Percentiles rank a stretch among this genome's conserved stretches.
These are phyloP conservation scores for Zoanthus solanderi DNA, from an alignment of 92 coral and sea anemone species.

Conservation along the genomic window DNA sequence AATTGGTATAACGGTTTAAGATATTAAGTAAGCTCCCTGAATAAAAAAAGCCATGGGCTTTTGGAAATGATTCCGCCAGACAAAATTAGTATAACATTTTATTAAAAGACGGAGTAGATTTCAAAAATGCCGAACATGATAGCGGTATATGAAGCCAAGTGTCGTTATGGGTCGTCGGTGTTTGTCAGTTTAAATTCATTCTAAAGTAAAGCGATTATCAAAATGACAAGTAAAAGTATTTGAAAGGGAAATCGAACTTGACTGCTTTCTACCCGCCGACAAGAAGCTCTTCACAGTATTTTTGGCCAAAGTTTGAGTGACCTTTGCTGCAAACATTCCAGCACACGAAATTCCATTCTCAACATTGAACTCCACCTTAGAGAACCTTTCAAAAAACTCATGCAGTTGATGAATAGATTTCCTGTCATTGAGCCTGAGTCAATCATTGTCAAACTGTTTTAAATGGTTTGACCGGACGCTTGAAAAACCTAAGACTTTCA, in stretches of 20 bases:
- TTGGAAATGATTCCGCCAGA: neutral
- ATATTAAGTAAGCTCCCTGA: neutral
- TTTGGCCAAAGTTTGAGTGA: too few species aligned
- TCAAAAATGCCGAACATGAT: constrained; percentile 23
- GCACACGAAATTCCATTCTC: too few species aligned
- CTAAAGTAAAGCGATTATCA: neutral
- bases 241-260: neutral
- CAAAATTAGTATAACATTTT: neutral
- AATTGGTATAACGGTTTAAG: too few species aligned
- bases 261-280: neutral
- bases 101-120: neutral
- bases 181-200: neutral
- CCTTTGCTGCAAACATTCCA: too few species aligned
- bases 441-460: too few species aligned
- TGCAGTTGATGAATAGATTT: too few species aligned
- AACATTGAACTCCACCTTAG: too few species aligned
- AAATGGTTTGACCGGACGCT: too few species aligned
- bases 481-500: too few species aligned
- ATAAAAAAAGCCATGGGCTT: neutral
- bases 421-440: too few species aligned
- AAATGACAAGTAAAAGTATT: neutral
- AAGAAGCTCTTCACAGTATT: too few species aligned
- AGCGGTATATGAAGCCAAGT: constrained; percentile 5
- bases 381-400: too few species aligned
- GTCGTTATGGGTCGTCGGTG: constrained; percentile 7